A percentile compares a stretch with the other conserved stretches of the same genome.
phyloP scores from a whole-genome alignment of 2,888 invertebrate genomes.

The Sphaerophoria taeniata region DNA sequence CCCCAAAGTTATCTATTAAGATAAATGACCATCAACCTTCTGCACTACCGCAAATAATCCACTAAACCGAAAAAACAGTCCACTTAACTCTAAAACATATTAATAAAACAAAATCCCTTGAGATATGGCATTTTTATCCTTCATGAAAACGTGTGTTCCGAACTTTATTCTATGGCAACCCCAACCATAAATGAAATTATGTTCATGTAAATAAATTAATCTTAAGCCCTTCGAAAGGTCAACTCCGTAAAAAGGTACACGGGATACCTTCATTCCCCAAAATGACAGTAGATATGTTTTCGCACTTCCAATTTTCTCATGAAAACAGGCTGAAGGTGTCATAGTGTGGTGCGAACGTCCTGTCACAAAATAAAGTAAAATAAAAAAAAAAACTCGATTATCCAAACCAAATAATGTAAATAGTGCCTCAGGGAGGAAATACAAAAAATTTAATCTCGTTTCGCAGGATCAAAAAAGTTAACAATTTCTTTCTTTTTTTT shows the following conservation, averaged over 20 bases:
- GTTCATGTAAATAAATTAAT: constrained; percentile 35
- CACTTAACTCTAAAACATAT: constrained; percentile 20
- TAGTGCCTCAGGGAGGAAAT: constrained; percentile 6
- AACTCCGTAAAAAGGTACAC: not conserved
- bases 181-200: constrained; percentile 13
- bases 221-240: constrained; percentile 28
- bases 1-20: not conserved
- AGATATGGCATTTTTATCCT: constrained; percentile 8
- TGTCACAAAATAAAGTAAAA: not conserved
- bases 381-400: constrained; percentile 10
- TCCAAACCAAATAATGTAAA: constrained; percentile 27
- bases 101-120: constrained; percentile 23
- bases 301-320: constrained; percentile 11
- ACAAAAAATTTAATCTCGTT: constrained; percentile 1
- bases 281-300: not conserved
- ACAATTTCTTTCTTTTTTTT: constrained; percentile 6
- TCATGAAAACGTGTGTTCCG: constrained; percentile 7
- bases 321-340: not conserved
- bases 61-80: constrained; percentile 1
- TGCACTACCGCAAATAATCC: constrained; percentile 1
- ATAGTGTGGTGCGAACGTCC: constrained; percentile 5
- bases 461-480: constrained; percentile 22
- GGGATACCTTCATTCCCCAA: not conserved
- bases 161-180: not conserved
- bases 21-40: not conserved